phyloP scores from a whole-genome alignment of 2,797 vertebrate species.

The Carduelis carduelis region DNA sequence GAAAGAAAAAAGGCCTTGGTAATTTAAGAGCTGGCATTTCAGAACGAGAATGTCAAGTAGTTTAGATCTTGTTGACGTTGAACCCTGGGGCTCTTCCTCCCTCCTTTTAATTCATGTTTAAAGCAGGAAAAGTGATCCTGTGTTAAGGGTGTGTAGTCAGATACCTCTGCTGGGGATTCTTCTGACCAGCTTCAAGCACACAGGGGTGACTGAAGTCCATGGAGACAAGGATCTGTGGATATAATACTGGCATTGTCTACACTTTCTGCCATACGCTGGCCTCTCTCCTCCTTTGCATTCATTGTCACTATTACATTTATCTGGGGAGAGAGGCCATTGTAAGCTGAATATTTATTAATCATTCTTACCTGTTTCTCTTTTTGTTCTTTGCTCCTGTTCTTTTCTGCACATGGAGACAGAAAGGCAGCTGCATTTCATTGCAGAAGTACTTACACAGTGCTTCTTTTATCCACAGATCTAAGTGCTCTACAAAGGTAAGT shows the following conservation, averaged over 20 bases:
- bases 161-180: constrained; percentile 34
- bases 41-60: constrained; percentile 68
- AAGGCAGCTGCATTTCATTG: background rate
- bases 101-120: background rate
- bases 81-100: constrained; percentile 18
- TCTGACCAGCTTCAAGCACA: background rate
- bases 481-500: background rate
- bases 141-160: background rate
- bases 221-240: constrained; percentile 8
- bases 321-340: background rate
- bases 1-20: constrained; percentile 30
- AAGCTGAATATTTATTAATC: constrained; percentile 29
- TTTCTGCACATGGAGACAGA: background rate
- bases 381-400: background rate
- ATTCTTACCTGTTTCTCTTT: constrained; percentile 17
- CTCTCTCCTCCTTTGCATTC: constrained; percentile 10
- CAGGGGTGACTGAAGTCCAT: background rate
- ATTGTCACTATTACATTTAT: background rate
- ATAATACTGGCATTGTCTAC: background rate
- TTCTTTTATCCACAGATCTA: background rate
- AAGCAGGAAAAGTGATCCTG: background rate
- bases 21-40: constrained; percentile 72
- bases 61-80: constrained; percentile 45
- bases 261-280: background rate
- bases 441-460: background rate